phyloP scores from a whole-genome alignment of 1,140 invertebrate genomes.

The Babylonia areolata region DNA sequence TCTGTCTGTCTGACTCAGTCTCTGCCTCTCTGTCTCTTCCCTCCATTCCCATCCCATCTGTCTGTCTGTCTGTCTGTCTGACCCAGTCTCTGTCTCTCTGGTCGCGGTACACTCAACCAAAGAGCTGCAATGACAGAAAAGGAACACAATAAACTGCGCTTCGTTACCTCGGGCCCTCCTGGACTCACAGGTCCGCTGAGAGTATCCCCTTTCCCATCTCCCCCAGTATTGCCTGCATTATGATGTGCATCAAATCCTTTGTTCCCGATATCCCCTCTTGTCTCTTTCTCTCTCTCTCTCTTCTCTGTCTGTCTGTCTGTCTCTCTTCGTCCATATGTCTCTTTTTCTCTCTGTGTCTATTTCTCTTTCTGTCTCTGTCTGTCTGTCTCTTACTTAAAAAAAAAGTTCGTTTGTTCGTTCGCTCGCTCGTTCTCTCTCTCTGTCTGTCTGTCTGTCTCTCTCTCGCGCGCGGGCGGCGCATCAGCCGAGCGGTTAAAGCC shows the following conservation, averaged over 20 bases:
- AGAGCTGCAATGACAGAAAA: too few relatives aligned
- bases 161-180: too few relatives aligned
- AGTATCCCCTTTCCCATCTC: too few relatives aligned
- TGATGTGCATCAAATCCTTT: too few relatives aligned
- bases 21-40: neutral
- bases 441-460: neutral
- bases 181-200: too few relatives aligned
- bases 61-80: neutral
- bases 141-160: too few relatives aligned
- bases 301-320: neutral
- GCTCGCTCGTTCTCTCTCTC: neutral
- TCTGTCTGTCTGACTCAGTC: neutral
- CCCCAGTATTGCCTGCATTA: too few relatives aligned
- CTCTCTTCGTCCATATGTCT: neutral
- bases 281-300: neutral
- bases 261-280: too few relatives aligned
- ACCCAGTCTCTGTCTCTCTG: conserved; percentile 1
- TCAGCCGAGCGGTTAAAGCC: too few relatives aligned
- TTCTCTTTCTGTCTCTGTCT: neutral
- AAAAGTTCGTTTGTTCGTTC: too few relatives aligned
- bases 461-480: too few relatives aligned
- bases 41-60: neutral
- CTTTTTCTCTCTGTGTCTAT: neutral
- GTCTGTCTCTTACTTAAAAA: neutral
- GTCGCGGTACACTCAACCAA: too few relatives aligned